phyloP scores from a whole-genome alignment of 2,888 invertebrate genomes.

The Harpagoxenus sublaevis region DNA sequence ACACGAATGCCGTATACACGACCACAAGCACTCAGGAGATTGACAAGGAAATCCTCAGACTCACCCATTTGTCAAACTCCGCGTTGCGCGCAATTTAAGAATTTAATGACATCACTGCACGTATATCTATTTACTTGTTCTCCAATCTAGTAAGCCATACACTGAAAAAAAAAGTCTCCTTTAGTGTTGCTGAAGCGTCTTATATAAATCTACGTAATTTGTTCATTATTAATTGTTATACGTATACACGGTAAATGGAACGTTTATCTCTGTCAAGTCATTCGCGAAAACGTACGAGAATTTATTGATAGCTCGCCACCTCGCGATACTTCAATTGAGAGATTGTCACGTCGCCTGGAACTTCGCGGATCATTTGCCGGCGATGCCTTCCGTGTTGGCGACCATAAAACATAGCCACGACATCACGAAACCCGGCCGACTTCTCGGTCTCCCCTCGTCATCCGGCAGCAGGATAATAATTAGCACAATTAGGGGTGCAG shows the following conservation, averaged over 20 bases:
- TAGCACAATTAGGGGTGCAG: constrained; percentile 75
- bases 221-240: not conserved
- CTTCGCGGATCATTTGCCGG: constrained; percentile 45
- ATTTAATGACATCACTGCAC: not conserved
- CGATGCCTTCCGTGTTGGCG: constrained; percentile 69
- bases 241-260: not conserved
- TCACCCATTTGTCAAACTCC: not conserved
- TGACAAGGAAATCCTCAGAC: not conserved
- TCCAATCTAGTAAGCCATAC: not conserved
- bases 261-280: not conserved
- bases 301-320: not conserved
- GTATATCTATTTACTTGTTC: not conserved
- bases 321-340: constrained; percentile 42
- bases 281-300: not conserved
- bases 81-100: not conserved
- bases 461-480: constrained; percentile 79
- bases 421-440: constrained; percentile 65
- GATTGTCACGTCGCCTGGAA: constrained; percentile 60
- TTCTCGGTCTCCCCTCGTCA: constrained; percentile 49
- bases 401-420: constrained; percentile 71
- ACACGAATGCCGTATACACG: constrained; percentile 33
- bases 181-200: not conserved
- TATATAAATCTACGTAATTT: not conserved
- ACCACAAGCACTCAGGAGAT: not conserved
- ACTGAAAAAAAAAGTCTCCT: not conserved